These are phyloP conservation scores for Philaenus spumarius DNA, from an alignment of 1,140 invertebrate species.

Conservation along the genomic window DNA sequence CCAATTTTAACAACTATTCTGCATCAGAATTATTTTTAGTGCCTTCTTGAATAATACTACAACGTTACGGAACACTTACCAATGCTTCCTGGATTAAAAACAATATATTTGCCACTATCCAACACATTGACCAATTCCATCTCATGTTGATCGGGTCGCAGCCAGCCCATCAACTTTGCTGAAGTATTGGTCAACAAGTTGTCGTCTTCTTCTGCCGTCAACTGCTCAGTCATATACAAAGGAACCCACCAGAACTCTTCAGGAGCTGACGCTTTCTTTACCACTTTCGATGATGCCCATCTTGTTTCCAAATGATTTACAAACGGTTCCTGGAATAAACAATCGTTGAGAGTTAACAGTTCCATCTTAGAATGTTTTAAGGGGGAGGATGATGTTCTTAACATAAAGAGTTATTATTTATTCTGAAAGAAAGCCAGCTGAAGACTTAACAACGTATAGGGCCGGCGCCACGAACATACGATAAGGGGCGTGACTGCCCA, in stretches of 20 bases:
- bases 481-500: too few species aligned
- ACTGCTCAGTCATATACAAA: conserved; percentile 6
- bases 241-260: conserved; percentile 26
- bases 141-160: conserved; percentile 17
- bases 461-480: too few species aligned
- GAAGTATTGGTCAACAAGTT: background rate
- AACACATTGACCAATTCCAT: conserved; percentile 13
- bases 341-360: too few species aligned
- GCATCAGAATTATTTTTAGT: background rate
- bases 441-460: too few species aligned
- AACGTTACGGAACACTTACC: conserved; percentile 43
- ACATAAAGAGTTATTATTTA: too few species aligned
- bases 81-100: conserved; percentile 74
- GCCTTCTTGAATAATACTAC: background rate
- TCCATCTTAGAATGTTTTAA: too few species aligned
- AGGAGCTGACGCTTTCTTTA: conserved; percentile 22
- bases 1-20: too few species aligned
- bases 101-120: conserved; percentile 39
- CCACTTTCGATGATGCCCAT: conserved; percentile 21
- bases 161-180: conserved; percentile 13
- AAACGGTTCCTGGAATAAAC: conserved; percentile 31
- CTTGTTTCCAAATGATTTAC: conserved; percentile 25
- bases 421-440: too few species aligned
- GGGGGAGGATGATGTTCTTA: too few species aligned
- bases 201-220: background rate